Percentiles rank a stretch among this genome's conserved stretches.
phyloP scores from a whole-genome alignment of 2,797 vertebrate species.

The Propithecus perrieri region DNA sequence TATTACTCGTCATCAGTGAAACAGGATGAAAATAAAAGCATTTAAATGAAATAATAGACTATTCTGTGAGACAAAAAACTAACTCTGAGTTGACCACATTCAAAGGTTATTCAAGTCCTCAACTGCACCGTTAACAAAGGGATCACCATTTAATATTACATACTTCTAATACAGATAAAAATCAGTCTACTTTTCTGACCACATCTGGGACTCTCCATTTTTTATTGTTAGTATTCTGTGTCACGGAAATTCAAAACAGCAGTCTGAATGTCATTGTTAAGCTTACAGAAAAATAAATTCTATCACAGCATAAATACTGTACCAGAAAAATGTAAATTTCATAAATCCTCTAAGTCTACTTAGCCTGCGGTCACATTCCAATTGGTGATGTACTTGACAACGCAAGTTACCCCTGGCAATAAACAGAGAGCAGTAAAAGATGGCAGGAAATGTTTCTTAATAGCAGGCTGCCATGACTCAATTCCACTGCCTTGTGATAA shows the following conservation, averaged over 20 bases:
- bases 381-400: background rate
- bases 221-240: background rate
- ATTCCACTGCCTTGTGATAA: background rate
- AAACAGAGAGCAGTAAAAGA: background rate
- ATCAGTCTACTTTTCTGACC: background rate
- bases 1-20: constrained; percentile 18
- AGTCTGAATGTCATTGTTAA: constrained; percentile 70
- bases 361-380: constrained; percentile 70
- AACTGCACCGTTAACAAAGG: background rate
- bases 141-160: background rate
- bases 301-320: constrained; percentile 62
- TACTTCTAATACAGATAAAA: background rate
- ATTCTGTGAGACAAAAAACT: background rate
- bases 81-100: background rate
- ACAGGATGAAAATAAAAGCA: constrained; percentile 49
- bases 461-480: background rate
- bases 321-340: constrained; percentile 71
- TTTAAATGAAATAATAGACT: constrained; percentile 56
- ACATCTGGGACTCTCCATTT: background rate
- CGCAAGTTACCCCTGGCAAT: constrained; percentile 10
- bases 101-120: background rate
- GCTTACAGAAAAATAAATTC: constrained; percentile 69
- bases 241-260: constrained; percentile 72
- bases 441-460: background rate
- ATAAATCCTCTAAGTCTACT: constrained; percentile 59